Evolutionary conservation across 2,113 vertebrate species (phyloP).

Genomic region (Micronycteris hirsuta): DNA sequence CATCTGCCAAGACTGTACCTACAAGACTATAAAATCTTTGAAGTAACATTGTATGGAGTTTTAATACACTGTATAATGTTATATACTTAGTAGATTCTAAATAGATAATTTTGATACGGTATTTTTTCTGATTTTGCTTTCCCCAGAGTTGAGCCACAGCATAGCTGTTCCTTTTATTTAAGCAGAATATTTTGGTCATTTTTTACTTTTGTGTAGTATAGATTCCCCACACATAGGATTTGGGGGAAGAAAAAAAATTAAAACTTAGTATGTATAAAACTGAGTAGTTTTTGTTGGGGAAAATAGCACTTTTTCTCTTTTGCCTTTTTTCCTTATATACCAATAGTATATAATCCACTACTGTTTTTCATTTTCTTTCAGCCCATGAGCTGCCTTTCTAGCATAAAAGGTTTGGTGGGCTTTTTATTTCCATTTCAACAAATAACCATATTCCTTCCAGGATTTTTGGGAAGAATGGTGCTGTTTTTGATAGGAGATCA

Average conservation of each 20-base stretch:
- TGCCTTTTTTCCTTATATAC: neutral
- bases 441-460: neutral
- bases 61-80: neutral
- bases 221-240: neutral
- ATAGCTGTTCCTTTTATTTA: neutral
- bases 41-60: neutral
- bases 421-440: neutral
- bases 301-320: neutral
- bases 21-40: neutral
- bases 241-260: constrained; percentile 10
- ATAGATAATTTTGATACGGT: neutral
- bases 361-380: neutral
- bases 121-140: neutral
- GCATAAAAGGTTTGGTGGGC: neutral
- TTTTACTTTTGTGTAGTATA: neutral
- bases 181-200: neutral
- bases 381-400: neutral
- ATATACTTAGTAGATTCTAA: neutral
- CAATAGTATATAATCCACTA: neutral
- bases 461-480: constrained; percentile 7
- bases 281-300: neutral
- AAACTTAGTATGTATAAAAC: constrained; percentile 34
- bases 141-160: neutral
- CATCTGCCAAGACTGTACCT: neutral
- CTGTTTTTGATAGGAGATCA: neutral